A percentile compares a stretch with the other conserved stretches of the same genome.
These are phyloP conservation scores for Callipepla squamata DNA, from an alignment of 2,113 vertebrate species.

Conservation along the genomic window DNA sequence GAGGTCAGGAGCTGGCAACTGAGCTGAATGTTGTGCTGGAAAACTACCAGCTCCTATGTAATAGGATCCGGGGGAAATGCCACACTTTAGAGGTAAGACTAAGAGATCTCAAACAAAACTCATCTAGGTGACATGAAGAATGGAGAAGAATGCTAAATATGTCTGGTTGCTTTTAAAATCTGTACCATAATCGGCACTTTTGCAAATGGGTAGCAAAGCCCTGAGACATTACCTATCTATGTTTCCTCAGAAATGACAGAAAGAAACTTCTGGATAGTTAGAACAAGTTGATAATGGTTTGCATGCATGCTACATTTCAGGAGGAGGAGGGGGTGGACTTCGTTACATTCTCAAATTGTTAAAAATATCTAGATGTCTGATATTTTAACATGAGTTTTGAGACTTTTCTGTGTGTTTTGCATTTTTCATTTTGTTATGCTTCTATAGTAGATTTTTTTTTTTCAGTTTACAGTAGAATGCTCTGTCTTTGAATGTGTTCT, in stretches of 20 bases:
- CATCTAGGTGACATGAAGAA: neutral
- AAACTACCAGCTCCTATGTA: slow-evolving; percentile 94
- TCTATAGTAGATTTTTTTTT: neutral
- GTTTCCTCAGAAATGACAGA: neutral
- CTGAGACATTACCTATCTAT: fast-evolving
- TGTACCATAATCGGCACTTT: neutral
- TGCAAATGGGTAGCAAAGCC: neutral
- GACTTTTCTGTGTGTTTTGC: neutral
- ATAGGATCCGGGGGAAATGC: slow-evolving; percentile 94
- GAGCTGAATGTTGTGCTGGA: slow-evolving; percentile 87
- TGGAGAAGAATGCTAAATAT: neutral
- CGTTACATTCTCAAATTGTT: neutral
- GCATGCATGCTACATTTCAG: neutral
- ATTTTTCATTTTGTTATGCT: neutral
- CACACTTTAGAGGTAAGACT: slow-evolving; percentile 91
- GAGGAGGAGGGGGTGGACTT: neutral
- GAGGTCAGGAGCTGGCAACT: slow-evolving; percentile 83
- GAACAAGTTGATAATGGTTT: neutral
- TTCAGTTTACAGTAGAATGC: neutral
- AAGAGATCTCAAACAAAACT: neutral
- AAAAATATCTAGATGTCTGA: neutral
- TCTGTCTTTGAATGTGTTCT: neutral
- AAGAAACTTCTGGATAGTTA: neutral
- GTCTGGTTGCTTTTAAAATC: neutral
- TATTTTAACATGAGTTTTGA: neutral